These are phyloP conservation scores for Chrysolina americana DNA, from an alignment of 2,888 invertebrate genomes.

Conservation along the genomic window DNA sequence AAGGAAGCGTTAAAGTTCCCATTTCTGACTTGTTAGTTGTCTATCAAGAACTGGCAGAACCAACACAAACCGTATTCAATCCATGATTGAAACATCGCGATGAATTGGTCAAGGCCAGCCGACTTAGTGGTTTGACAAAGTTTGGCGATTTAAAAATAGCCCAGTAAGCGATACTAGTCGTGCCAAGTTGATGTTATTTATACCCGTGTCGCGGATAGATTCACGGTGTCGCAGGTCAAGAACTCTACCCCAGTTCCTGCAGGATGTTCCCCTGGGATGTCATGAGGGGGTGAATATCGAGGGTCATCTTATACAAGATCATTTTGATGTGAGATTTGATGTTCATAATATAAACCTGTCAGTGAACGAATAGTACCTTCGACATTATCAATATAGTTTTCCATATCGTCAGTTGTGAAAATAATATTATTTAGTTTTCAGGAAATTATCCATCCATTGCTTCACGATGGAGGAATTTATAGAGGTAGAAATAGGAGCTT, in stretches of 20 bases:
- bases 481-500: no score
- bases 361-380: no score
- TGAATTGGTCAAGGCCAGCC: constrained; percentile 29
- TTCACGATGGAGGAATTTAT: no score
- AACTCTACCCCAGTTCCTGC: constrained; percentile 7
- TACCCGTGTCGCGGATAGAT: constrained; percentile 28
- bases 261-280: background rate
- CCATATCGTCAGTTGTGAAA: no score
- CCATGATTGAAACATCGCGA: constrained; percentile 14
- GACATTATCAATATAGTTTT: no score
- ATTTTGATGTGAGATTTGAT: no score
- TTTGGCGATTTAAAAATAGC: constrained; percentile 54
- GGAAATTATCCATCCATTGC: no score
- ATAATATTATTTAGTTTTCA: no score
- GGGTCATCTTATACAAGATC: no score
- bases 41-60: constrained; percentile 1
- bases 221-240: constrained; percentile 5
- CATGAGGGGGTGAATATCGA: background rate
- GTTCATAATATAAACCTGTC: no score
- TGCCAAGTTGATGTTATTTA: constrained; percentile 49
- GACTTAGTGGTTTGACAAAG: constrained; percentile 29
- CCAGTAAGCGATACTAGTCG: constrained; percentile 43
- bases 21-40: background rate
- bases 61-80: constrained; percentile 24
- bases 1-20: background rate